Evolutionary conservation across 1,140 invertebrate species (phyloP).

Genomic region (Lasioglossum albipes): DNA sequence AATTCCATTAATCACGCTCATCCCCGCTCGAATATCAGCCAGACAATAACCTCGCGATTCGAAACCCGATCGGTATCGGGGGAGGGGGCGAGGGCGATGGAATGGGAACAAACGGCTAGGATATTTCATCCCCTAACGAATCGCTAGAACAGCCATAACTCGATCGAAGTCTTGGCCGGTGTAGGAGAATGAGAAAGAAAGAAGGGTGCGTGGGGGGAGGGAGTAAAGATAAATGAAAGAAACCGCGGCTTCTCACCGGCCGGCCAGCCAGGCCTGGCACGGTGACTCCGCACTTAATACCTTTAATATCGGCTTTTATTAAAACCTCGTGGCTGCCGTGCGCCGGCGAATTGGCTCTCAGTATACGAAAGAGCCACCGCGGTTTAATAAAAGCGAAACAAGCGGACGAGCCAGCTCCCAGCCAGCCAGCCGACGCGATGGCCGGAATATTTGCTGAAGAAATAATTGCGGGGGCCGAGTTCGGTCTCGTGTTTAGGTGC

Average conservation of each 20-base stretch:
- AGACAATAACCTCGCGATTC: not conserved
- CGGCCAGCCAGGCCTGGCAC: not conserved
- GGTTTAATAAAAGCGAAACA: slow-evolving; percentile 10
- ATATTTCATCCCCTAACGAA: not conserved
- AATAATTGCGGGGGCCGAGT: slow-evolving; percentile 50
- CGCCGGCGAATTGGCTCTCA: not conserved
- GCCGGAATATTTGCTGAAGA: slow-evolving; percentile 61
- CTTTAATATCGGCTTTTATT: slow-evolving; percentile 67
- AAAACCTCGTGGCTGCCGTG: slow-evolving; percentile 44
- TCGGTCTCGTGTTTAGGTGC: not conserved
- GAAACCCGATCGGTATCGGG: too few species aligned
- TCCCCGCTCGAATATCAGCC: not conserved
- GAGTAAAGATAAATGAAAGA: slow-evolving; percentile 34
- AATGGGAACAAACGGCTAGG: too few species aligned
- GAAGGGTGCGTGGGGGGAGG: too few species aligned
- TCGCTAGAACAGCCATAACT: not conserved
- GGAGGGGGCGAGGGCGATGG: too few species aligned
- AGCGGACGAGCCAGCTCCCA: slow-evolving; percentile 25
- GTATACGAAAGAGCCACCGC: not conserved
- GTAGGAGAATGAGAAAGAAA: not conserved
- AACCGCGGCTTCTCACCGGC: slow-evolving; percentile 14
- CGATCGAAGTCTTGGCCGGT: not conserved
- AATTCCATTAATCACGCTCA: too few species aligned
- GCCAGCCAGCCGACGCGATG: slow-evolving; percentile 14
- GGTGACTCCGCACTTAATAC: slow-evolving; percentile 61